phyloP scores from a whole-genome alignment of 1,140 invertebrate species.

The Thaumatotibia leucotreta region DNA sequence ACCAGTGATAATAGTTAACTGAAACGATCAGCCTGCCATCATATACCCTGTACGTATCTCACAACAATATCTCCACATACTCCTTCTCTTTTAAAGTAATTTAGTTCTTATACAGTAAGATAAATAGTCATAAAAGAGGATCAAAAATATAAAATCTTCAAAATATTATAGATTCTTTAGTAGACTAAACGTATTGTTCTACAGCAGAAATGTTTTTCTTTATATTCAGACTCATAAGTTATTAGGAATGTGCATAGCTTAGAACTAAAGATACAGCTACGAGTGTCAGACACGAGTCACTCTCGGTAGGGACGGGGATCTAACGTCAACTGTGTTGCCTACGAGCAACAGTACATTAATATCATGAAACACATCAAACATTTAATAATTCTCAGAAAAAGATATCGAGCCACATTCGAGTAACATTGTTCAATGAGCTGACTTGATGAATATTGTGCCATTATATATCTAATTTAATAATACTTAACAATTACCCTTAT shows the following conservation, averaged over 20 bases:
- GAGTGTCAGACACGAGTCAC: slow-evolving; percentile 46
- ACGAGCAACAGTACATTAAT: slow-evolving; percentile 33
- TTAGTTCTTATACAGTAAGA: slow-evolving; percentile 60
- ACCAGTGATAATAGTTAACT: slow-evolving; percentile 27
- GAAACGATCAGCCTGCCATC: slow-evolving; percentile 39
- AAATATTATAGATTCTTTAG: slow-evolving; percentile 67
- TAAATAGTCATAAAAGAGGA: slow-evolving; percentile 59
- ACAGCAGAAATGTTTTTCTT: slow-evolving; percentile 61
- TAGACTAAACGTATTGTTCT: slow-evolving; percentile 58
- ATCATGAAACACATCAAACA: slow-evolving; percentile 52
- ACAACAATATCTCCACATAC: slow-evolving; percentile 45
- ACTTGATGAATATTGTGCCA: slow-evolving; percentile 77
- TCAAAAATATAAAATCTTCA: slow-evolving; percentile 73
- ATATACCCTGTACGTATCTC: slow-evolving; percentile 66
- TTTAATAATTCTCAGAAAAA: slow-evolving; percentile 46
- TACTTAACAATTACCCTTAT: slow-evolving; percentile 37
- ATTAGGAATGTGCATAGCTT: slow-evolving; percentile 72
- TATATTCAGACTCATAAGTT: slow-evolving; percentile 69
- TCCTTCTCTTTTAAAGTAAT: slow-evolving; percentile 50
- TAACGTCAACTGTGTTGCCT: slow-evolving; percentile 28
- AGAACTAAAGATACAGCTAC: slow-evolving; percentile 55
- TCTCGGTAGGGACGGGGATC: slow-evolving; percentile 38
- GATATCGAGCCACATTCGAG: slow-evolving; percentile 61
- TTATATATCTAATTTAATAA: slow-evolving; percentile 43
- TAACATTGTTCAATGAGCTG: slow-evolving; percentile 59